Evolutionary conservation across 2,888 invertebrate genomes (phyloP).

Genomic region (Campoletis raptor): DNA sequence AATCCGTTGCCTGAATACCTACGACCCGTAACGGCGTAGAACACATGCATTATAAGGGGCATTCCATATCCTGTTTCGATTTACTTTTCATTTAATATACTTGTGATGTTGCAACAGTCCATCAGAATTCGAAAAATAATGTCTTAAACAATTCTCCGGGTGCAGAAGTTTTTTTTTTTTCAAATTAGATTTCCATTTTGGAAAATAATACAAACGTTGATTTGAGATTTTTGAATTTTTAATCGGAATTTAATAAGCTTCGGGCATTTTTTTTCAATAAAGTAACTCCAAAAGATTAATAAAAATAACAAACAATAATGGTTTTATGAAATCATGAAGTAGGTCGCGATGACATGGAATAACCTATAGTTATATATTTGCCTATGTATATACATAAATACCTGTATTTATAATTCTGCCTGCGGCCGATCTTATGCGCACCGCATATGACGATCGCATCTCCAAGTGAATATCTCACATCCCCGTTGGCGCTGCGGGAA

Average conservation of each 20-base stretch:
- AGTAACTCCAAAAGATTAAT: neutral
- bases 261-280: neutral
- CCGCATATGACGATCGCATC: constrained; percentile 30
- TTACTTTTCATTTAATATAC: neutral
- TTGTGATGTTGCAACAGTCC: too few relatives aligned
- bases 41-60: neutral
- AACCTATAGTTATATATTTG: neutral
- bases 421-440: constrained; percentile 16
- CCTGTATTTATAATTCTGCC: neutral
- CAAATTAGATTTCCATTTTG: neutral
- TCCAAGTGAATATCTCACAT: constrained; percentile 35
- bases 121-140: neutral
- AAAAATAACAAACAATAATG: neutral
- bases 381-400: neutral
- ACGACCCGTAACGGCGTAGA: neutral
- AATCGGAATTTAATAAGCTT: neutral
- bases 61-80: neutral
- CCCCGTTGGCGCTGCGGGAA: constrained; percentile 19
- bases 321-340: neutral
- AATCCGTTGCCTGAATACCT: constrained; percentile 37
- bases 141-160: neutral
- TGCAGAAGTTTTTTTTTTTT: neutral
- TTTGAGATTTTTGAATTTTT: neutral
- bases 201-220: neutral
- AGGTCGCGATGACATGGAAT: neutral